Evolutionary conservation across 2,113 vertebrate species (phyloP).

Genomic region (Tinamus guttatus): DNA sequence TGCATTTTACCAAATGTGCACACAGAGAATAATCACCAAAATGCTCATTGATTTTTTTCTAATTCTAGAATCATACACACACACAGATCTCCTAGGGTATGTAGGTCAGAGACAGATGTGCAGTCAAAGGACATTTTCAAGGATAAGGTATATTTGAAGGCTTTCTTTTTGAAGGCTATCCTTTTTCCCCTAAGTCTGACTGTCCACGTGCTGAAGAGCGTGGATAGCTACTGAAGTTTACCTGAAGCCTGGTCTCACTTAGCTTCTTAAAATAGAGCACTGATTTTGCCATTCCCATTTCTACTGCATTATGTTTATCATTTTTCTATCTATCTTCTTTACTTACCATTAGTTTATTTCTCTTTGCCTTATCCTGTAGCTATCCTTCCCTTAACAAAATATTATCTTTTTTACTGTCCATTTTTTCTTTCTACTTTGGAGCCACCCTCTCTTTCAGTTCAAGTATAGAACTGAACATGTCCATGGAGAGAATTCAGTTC

Average conservation of each 20-base stretch:
- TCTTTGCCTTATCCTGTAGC: neutral
- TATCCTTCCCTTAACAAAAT: neutral
- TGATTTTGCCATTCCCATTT: neutral
- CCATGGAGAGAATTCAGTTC: neutral
- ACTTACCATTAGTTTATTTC: neutral
- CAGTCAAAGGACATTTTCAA: neutral
- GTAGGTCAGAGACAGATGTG: neutral
- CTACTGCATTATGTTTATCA: neutral
- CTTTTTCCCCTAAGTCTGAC: neutral
- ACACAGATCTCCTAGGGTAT: neutral
- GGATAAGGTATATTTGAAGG: neutral
- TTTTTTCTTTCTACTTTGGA: neutral
- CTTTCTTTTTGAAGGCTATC: neutral
- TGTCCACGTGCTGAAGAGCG: neutral
- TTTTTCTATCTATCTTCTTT: neutral
- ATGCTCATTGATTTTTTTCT: neutral
- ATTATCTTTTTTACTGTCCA: neutral
- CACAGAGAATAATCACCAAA: neutral
- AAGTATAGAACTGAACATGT: too few relatives aligned
- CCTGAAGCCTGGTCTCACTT: neutral
- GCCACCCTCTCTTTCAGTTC: neutral
- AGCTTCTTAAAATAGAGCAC: neutral
- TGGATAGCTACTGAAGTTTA: neutral
- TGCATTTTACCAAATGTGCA: neutral
- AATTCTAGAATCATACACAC: neutral